Evolutionary conservation across 2,113 vertebrate genomes (phyloP), one percentile per base, ranked within the genome.

Genomic region (Ellobius talpinus): DNA sequence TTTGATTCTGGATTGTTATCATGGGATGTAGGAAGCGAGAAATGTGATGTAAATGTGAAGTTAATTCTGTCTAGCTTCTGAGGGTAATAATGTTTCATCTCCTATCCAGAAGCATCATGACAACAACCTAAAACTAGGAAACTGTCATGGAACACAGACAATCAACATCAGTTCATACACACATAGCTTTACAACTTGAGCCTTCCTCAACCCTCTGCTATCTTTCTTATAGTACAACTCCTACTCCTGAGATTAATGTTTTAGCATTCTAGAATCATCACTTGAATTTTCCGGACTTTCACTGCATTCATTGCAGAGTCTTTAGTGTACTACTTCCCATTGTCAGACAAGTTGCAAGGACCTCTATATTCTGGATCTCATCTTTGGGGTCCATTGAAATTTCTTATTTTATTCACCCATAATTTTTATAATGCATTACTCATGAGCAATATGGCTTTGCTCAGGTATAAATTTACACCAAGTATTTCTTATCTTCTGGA

Each of bases 81-180:
- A 1, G 42, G 61, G 23, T 7, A 39, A 16, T 3, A 4, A 0
- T 61, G 9, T 66, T 78, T 74, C 58, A 17, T 79, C 39, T 76
- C 87, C 65, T 55, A 88, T 58, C 2, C 29, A 24, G 36, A 8
- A 66, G 31, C 7, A 52, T 79, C 3, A 0, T 24, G 4, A 70
- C 10, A 45, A 73, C 9, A 24, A 6, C 3, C 13, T 31, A 17
- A 4, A 23, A 42, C 13, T 16, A 1, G 3, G 36, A 87, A 85
- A 26, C 10, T 47, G 23, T 33, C 45, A 29, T 1, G 50, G 42
- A 12, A 47, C 21, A 21, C 19, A 50, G 9, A 87, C 10, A 17
- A 1, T 21, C 5, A 33, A 7, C 39, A 33, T 26, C 26, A 68
- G 9, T 13, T 4, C 5, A 24, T 47, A 24, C 3, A 1, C 42